Evolutionary conservation across 2,888 invertebrate species (phyloP).

Genomic region (Stenodera caucasica): DNA sequence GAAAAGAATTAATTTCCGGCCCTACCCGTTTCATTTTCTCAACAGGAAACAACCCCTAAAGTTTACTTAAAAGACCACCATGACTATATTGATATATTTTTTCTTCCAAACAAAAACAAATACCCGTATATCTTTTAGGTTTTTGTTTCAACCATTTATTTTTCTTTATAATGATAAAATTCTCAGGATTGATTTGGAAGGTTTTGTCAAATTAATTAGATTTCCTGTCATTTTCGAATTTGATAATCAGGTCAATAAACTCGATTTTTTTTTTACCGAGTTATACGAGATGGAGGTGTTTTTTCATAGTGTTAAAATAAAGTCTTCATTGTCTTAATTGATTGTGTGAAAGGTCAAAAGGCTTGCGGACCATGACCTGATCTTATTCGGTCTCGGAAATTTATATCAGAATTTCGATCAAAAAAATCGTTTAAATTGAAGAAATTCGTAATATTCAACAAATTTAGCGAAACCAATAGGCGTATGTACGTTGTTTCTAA

Average conservation of each 20-base stretch:
- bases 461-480: too few relatives aligned
- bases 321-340: constrained; percentile 36
- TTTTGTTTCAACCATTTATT: too few relatives aligned
- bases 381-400: not conserved
- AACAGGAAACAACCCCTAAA: constrained; percentile 16
- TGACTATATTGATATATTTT: constrained; percentile 14
- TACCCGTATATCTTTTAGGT: not conserved
- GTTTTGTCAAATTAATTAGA: not conserved
- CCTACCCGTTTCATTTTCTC: not conserved
- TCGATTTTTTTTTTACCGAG: not conserved
- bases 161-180: not conserved
- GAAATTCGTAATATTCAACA: too few relatives aligned
- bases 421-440: too few relatives aligned
- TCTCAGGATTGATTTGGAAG: not conserved
- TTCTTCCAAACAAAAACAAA: not conserved
- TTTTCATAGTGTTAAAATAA: not conserved
- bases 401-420: too few relatives aligned
- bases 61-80: constrained; percentile 19
- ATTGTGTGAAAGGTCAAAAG: constrained; percentile 45
- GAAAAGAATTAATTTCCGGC: constrained; percentile 10
- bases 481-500: not conserved
- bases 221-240: constrained; percentile 1
- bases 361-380: constrained; percentile 36
- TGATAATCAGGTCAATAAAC: not conserved
- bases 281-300: constrained; percentile 14